A percentile compares a stretch with the other conserved stretches of the same genome.
These are phyloP conservation scores for Lepidothrix coronata DNA, from an alignment of 2,113 vertebrate species.

Conservation along the genomic window DNA sequence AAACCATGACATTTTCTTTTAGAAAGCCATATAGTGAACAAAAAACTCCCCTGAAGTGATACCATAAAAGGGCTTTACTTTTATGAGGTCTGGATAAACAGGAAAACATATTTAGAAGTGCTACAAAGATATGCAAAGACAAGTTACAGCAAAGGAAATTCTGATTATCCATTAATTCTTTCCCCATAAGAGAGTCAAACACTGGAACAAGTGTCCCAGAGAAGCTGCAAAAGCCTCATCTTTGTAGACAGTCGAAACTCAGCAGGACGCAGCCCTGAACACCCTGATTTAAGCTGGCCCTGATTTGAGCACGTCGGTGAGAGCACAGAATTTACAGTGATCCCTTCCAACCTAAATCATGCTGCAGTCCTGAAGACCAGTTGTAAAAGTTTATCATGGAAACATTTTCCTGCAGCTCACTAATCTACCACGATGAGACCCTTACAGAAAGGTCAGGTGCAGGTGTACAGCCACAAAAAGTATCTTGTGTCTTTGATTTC, in stretches of 20 bases:
- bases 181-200: not conserved
- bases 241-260: not conserved
- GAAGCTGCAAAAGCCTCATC: not conserved
- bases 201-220: not conserved
- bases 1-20: not conserved
- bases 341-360: not conserved
- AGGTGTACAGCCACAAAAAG: not conserved
- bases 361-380: not conserved
- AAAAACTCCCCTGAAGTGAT: not conserved
- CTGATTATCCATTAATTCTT: not conserved
- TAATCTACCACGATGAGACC: not conserved
- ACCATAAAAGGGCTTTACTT: not conserved
- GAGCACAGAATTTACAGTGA: rapidly evolving
- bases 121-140: not conserved
- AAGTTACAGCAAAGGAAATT: not conserved
- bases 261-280: not conserved
- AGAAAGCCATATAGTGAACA: not conserved
- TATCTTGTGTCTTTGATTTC: not conserved
- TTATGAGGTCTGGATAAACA: not conserved
- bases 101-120: not conserved
- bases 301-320: not conserved
- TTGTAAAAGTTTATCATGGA: not conserved
- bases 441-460: not conserved
- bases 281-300: not conserved
- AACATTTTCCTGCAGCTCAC: not conserved